A percentile compares a stretch with the other conserved stretches of the same genome.
phyloP scores from a whole-genome alignment of 2,797 vertebrate species.

The Microchirus variegatus region DNA sequence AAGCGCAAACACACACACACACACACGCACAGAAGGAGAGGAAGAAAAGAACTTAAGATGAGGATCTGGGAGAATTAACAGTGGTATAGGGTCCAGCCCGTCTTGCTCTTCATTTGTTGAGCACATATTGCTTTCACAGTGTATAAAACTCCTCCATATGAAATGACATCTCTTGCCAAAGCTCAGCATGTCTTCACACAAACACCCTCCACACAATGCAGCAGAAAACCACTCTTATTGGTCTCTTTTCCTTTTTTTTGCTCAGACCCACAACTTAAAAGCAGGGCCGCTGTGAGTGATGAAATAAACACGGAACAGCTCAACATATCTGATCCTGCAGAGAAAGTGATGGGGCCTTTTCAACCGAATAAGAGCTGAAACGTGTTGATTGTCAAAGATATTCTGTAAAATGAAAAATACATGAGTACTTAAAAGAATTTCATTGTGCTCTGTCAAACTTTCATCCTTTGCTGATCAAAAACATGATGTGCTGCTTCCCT shows the following conservation, averaged over 20 bases:
- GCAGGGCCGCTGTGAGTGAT: slow-evolving; percentile 13
- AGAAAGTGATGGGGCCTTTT: not conserved
- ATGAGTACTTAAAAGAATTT: slow-evolving; percentile 17
- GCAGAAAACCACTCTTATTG: not conserved
- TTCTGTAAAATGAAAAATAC: slow-evolving; percentile 25
- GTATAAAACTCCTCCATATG: slow-evolving; percentile 10
- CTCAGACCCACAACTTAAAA: slow-evolving; percentile 4
- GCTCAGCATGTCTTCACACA: not conserved
- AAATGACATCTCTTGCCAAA: slow-evolving; percentile 1
- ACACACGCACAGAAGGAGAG: not conserved
- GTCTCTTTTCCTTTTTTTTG: not conserved
- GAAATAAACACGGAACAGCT: slow-evolving; percentile 26
- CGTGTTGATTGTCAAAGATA: slow-evolving; percentile 15
- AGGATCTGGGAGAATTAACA: not conserved
- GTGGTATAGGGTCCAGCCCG: not conserved
- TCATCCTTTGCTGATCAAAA: slow-evolving; percentile 38
- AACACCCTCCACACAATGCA: not conserved
- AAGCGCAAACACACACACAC: not conserved
- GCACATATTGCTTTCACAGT: slow-evolving; percentile 13
- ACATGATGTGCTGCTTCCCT: not conserved
- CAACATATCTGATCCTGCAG: slow-evolving; percentile 6
- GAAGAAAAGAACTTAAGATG: not conserved
- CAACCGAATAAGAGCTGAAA: slow-evolving; percentile 7
- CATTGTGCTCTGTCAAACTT: slow-evolving; percentile 18
- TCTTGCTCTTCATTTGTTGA: slow-evolving; percentile 12